Evolutionary conservation across 2,888 invertebrate species (phyloP).

Genomic region (Hanleya hanleyi): DNA sequence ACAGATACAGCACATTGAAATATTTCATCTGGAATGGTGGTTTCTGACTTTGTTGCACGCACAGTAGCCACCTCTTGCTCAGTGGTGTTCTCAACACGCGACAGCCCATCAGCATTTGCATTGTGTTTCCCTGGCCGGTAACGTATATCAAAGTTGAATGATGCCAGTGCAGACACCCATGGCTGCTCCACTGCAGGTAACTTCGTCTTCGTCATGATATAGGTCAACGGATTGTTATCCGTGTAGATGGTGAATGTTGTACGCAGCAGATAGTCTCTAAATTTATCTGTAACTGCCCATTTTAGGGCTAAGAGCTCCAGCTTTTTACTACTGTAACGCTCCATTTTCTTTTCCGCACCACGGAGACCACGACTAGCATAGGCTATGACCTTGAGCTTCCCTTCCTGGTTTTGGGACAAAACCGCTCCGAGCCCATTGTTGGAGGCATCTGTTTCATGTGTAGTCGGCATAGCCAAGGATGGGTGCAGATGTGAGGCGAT

Average conservation of each 20-base stretch:
- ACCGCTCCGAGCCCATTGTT: constrained; percentile 5
- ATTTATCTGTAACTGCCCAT: constrained; percentile 18
- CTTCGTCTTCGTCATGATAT: neutral
- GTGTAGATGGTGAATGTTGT: constrained; percentile 3
- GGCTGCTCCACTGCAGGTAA: neutral
- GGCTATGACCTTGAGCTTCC: constrained; percentile 9
- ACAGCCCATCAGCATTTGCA: constrained; percentile 2
- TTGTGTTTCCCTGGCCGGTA: constrained; percentile 6
- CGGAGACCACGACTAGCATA: constrained; percentile 17
- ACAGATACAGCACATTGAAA: too few species aligned
- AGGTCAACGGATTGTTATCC: constrained; percentile 6
- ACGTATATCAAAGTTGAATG: neutral
- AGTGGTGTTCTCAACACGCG: neutral
- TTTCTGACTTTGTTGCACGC: neutral
- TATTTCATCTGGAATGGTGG: too few species aligned
- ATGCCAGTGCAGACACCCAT: neutral
- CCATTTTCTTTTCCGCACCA: constrained; percentile 4
- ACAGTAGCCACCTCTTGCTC: neutral
- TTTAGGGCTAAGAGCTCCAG: constrained; percentile 25
- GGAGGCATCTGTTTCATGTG: constrained; percentile 2
- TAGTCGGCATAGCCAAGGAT: constrained; percentile 3
- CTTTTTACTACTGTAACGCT: constrained; percentile 24
- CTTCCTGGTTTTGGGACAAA: constrained; percentile 10
- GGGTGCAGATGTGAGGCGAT: neutral
- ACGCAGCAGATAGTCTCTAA: constrained; percentile 11